These are phyloP conservation scores for Bombus cullumanus DNA, from an alignment of 1,140 invertebrate species.

Conservation along the genomic window DNA sequence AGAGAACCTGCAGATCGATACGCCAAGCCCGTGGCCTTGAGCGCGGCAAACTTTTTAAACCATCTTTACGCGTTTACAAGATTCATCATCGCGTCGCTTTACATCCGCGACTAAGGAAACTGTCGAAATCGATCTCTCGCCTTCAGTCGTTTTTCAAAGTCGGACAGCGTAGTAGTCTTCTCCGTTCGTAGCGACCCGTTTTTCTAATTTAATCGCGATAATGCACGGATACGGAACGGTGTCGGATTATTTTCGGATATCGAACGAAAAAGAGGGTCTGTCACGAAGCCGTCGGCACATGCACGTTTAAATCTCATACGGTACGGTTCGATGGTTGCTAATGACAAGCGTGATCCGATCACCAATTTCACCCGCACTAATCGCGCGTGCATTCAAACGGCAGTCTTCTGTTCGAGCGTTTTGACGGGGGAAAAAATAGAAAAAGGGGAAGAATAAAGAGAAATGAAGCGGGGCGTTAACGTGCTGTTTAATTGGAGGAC, in stretches of 20 bases:
- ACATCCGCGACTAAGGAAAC: no score
- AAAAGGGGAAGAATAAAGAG: neutral
- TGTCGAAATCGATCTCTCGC: no score
- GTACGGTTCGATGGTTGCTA: slow-evolving; percentile 18
- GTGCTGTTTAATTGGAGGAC: slow-evolving; percentile 5
- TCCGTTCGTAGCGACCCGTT: no score
- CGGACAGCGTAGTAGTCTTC: no score
- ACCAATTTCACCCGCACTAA: slow-evolving; percentile 2
- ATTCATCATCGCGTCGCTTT: no score
- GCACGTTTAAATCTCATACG: neutral
- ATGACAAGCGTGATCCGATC: slow-evolving; percentile 12
- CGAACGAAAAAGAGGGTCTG: neutral
- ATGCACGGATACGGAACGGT: neutral
- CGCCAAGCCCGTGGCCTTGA: slow-evolving; percentile 24
- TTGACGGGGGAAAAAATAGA: neutral
- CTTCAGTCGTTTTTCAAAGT: no score
- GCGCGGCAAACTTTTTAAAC: neutral
- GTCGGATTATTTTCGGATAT: slow-evolving; percentile 28
- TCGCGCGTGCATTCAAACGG: slow-evolving; percentile 8
- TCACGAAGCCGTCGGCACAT: no score
- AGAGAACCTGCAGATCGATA: slow-evolving; percentile 4
- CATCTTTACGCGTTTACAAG: no score
- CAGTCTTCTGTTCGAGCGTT: neutral
- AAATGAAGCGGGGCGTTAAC: neutral
- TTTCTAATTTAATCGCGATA: neutral